Conservation (phyloP, 2,113 vertebrate genomes). For the Cynopterus brachyotis region DNA sequence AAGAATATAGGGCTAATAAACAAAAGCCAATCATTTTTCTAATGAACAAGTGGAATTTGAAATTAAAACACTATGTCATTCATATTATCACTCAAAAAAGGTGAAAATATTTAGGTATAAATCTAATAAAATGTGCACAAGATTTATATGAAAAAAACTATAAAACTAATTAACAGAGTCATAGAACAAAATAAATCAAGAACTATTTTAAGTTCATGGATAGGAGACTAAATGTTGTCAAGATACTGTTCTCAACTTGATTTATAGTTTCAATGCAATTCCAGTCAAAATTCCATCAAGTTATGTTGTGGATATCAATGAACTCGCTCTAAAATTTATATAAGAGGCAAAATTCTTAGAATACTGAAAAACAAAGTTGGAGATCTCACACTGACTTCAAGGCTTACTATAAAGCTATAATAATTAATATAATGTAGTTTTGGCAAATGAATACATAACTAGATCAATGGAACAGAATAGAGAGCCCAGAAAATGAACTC, state of each 20-base stretch:
- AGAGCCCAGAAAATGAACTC: not conserved
- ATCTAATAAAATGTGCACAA: not conserved
- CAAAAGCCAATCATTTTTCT: not conserved
- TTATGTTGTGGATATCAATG: not conserved
- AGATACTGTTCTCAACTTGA: not conserved
- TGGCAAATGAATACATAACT: not conserved
- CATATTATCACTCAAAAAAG: not conserved
- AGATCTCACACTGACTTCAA: not conserved
- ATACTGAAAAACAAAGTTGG: not conserved
- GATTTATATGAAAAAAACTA: not conserved
- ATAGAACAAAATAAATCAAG: not conserved
- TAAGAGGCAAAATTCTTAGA: not conserved
- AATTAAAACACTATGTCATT: not conserved
- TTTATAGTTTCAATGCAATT: not conserved
- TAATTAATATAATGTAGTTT: not conserved
- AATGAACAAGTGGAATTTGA: not conserved
- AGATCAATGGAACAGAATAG: not conserved
- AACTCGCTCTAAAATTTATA: not conserved
- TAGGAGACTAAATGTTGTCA: not conserved
- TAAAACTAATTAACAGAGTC: not conserved
- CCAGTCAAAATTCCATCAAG: not conserved
- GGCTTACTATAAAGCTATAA: not conserved
- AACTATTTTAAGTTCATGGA: not conserved
- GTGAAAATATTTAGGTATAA: not conserved
- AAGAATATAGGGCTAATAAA: not conserved